Evolutionary conservation across 2,888 invertebrate genomes (phyloP).

Genomic region (Phortica magna): DNA sequence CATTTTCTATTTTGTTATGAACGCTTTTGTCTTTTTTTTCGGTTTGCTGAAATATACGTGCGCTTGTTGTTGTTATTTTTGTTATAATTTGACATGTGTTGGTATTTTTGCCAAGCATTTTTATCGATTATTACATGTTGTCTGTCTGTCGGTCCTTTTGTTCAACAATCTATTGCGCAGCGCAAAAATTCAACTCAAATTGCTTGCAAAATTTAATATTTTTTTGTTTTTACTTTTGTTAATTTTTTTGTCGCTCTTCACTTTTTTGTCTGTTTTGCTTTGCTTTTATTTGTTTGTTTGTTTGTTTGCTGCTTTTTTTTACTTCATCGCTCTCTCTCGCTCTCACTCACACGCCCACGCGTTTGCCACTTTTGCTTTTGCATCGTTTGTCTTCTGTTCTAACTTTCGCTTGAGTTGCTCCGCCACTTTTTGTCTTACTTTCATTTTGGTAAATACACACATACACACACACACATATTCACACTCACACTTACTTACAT

Average conservation of each 20-base stretch:
- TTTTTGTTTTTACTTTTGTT: constrained; percentile 43
- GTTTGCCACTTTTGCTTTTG: neutral
- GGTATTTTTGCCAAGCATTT: neutral
- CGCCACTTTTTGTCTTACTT: no score
- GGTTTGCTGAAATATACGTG: neutral
- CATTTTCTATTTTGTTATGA: neutral
- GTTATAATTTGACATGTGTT: neutral
- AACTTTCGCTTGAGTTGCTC: constrained; percentile 4
- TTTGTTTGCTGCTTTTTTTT: neutral
- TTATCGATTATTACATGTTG: constrained; percentile 13
- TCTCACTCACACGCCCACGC: constrained; percentile 37
- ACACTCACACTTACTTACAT: no score
- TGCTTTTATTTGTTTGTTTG: constrained; percentile 28
- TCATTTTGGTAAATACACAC: no score
- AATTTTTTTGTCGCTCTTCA: constrained; percentile 8
- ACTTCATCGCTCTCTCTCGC: constrained; percentile 23
- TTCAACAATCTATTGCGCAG: neutral
- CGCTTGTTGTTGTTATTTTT: neutral
- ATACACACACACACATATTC: neutral
- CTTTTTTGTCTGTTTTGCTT: constrained; percentile 29
- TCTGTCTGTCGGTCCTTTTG: neutral
- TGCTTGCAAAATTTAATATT: constrained; percentile 57
- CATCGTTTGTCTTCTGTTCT: neutral
- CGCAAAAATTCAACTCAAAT: constrained; percentile 36
- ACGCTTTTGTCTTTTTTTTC: neutral